phyloP scores from a whole-genome alignment of 2,888 invertebrate species.

The Mactromeris polynyma region DNA sequence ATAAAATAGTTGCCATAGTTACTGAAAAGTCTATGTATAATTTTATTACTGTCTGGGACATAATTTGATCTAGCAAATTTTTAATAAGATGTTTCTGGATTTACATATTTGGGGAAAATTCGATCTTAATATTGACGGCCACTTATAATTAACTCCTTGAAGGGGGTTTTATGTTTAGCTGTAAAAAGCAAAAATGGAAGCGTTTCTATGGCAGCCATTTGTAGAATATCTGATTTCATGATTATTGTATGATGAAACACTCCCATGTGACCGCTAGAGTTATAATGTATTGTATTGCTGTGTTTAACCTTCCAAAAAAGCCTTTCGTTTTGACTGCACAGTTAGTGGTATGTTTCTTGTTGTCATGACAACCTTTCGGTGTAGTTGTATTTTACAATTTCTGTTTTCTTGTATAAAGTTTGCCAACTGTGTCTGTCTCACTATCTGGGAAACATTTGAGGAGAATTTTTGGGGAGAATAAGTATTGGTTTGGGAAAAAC shows the following conservation, averaged over 20 bases:
- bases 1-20: background rate
- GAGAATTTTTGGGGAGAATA: no score
- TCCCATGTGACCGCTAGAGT: background rate
- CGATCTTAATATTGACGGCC: no score
- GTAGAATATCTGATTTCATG: background rate
- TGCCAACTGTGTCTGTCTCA: background rate
- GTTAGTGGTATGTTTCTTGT: conserved; percentile 45
- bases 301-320: conserved; percentile 21
- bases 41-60: no score
- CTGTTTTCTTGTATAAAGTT: background rate
- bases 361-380: conserved; percentile 1
- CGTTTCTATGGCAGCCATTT: background rate
- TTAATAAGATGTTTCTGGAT: no score
- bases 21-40: background rate
- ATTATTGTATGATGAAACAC: background rate
- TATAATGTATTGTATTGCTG: background rate
- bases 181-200: background rate
- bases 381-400: background rate
- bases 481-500: no score
- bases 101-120: no score
- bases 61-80: no score
- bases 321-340: conserved; percentile 47
- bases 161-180: no score
- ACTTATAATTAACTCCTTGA: no score
- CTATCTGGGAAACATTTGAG: background rate